Evolutionary conservation across 2,797 vertebrate species (phyloP).

Genomic region (Sebastes taczanowskii): DNA sequence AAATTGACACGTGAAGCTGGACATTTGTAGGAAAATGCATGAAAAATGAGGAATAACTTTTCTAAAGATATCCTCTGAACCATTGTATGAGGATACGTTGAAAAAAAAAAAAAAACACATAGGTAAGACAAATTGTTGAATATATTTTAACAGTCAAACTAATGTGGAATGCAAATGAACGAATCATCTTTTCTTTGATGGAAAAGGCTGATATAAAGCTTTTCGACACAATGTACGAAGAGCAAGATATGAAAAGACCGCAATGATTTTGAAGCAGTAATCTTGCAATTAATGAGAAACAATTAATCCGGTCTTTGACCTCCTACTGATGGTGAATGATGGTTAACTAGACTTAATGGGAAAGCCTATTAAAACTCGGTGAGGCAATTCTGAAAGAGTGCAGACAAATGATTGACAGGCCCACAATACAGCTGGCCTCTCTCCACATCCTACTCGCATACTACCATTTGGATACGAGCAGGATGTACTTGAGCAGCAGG

Average conservation of each 20-base stretch:
- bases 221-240: neutral
- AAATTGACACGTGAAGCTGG: too few relatives aligned
- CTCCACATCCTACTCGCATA: conserved; percentile 44
- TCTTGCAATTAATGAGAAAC: conserved; percentile 44
- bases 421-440: conserved; percentile 65
- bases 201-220: neutral
- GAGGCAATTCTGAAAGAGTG: conserved; percentile 55
- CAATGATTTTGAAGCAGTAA: conserved; percentile 32
- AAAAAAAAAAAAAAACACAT: neutral
- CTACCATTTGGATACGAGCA: conserved; percentile 72
- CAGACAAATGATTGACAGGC: conserved; percentile 71
- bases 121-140: neutral
- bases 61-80: too few relatives aligned
- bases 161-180: neutral
- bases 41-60: too few relatives aligned
- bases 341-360: conserved; percentile 68
- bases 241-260: neutral
- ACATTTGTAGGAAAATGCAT: too few relatives aligned
- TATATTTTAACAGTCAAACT: neutral
- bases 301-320: conserved; percentile 61
- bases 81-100: too few relatives aligned
- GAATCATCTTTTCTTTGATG: neutral
- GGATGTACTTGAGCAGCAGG: conserved; percentile 60
- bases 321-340: conserved; percentile 57
- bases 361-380: conserved; percentile 54